These are phyloP conservation scores for Strix occidentalis DNA, from an alignment of 2,797 vertebrate genomes.

Conservation along the genomic window DNA sequence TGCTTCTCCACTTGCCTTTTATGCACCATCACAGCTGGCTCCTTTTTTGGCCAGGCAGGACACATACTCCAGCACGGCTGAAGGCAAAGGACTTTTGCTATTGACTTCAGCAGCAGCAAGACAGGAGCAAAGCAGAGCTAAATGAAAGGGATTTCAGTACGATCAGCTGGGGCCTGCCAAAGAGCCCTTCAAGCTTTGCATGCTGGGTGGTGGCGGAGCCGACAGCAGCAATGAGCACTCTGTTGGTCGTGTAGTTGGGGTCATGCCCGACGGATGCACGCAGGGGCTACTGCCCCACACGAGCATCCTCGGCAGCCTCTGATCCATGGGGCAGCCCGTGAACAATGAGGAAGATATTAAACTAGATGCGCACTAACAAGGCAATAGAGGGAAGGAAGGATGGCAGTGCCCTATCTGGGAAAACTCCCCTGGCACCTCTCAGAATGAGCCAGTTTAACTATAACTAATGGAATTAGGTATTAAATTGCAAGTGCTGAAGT, in stretches of 20 bases:
- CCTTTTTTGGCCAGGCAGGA: background rate
- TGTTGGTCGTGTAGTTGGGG: background rate
- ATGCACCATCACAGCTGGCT: background rate
- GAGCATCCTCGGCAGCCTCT: background rate
- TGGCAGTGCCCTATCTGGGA: background rate
- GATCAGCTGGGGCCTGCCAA: background rate
- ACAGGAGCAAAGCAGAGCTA: background rate
- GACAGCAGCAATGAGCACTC: background rate
- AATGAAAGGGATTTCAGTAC: background rate
- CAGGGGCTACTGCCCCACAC: fast-evolving
- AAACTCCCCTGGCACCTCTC: background rate
- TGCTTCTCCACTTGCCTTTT: background rate
- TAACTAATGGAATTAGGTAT: background rate
- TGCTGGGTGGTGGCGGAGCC: fast-evolving
- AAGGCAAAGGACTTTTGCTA: background rate
- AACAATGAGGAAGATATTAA: background rate
- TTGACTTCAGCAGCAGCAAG: background rate
- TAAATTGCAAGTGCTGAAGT: background rate
- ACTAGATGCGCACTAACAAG: background rate
- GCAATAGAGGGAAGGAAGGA: background rate
- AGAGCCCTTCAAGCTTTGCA: background rate
- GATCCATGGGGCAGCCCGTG: background rate
- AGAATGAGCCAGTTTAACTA: background rate
- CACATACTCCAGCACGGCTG: background rate
- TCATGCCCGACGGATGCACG: fast-evolving